phyloP scores from a whole-genome alignment of 2,113 vertebrate species.

The Microcebus murinus region DNA sequence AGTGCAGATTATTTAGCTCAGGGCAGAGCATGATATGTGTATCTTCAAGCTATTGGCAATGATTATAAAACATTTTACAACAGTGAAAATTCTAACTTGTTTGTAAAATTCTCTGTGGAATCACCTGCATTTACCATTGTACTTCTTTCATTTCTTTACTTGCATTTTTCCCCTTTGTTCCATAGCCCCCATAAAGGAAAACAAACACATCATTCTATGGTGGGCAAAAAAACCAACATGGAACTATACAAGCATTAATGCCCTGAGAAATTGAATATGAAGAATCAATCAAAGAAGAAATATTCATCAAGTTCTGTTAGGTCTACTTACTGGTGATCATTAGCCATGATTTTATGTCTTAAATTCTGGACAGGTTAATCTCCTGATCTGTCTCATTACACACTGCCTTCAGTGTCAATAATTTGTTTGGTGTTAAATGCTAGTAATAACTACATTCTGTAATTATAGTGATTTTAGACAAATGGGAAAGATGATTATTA shows the following conservation, averaged over 20 bases:
- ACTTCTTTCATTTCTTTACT: neutral
- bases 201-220: neutral
- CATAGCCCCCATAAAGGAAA: neutral
- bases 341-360: neutral
- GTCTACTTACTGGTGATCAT: neutral
- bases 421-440: slow-evolving; percentile 29
- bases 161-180: neutral
- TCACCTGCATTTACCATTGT: neutral
- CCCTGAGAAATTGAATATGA: neutral
- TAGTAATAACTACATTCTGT: neutral
- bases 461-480: neutral
- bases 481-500: neutral
- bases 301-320: neutral
- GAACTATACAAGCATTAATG: neutral
- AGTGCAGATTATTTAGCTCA: neutral
- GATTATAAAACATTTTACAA: slow-evolving; percentile 13
- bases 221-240: neutral
- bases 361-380: slow-evolving; percentile 15
- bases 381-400: slow-evolving; percentile 12
- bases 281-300: neutral
- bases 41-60: neutral
- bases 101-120: neutral
- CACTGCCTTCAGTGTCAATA: neutral
- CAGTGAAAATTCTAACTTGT: neutral
- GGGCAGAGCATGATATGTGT: neutral